Evolutionary conservation across 2,797 vertebrate species (phyloP), one percentile per base, ranked within the genome.

Genomic region (Acanthurus tractus): DNA sequence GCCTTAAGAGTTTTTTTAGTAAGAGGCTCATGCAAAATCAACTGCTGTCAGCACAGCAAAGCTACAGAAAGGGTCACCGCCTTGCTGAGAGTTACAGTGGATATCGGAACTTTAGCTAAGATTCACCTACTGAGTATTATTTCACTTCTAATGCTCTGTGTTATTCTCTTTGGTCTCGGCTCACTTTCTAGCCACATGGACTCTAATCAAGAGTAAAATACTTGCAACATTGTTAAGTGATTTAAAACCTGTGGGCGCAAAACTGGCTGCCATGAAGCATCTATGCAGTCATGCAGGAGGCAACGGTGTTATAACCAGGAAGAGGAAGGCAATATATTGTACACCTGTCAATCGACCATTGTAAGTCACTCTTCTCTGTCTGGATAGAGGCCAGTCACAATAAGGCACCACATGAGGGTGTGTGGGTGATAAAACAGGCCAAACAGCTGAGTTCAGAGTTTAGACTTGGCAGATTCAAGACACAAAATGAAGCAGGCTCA

Each of bases 371-470:
- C 82, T 89, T 91, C 88, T 90, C 70, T 92, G 86, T 89, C 93
- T 96, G 95, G 94, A 94, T 80, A 76, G 78, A 84, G 79, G 93
- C 94, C 94, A 95, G 85, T 87, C 83, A 94, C 89, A 94, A 92
- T 90, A 89, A 93, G 84, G 83, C 88, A 87, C 85, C 93, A 89
- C 88, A 89, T 80, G 89, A 87, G 92, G 92, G 94, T 75, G 95
- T 95, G 95, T 93, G 89, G 84, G 85, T 90, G 87, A 93, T 93
- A 94, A 94, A 95, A 94, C 94, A 94, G 89, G 93, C 86, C 91
- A 83, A 94, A 93, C 93, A 90, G 92, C 93, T 92, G 93, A 94
- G 89, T 78, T 74, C 69, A 83, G 86, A 91, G 75, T 83, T 88
- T 64, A 91, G 76, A 78, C 59, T 68, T 40, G 74, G 84, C 86